Base-by-base conservation (phyloP, 2,113 vertebrate genomes). In the Hippoglossus stenolepis region DNA sequence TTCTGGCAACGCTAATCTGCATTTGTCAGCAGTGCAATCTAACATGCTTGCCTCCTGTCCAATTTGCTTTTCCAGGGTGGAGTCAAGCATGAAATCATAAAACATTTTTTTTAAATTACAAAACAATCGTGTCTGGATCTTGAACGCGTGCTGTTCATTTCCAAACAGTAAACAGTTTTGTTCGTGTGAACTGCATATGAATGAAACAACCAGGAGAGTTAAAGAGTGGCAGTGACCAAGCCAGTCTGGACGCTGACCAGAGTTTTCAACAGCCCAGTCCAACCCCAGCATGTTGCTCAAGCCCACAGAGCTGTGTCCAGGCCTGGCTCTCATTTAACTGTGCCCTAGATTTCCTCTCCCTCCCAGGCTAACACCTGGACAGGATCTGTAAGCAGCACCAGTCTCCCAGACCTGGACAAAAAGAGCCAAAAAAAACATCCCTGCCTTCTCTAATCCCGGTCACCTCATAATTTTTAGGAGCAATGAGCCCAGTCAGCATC, bases 331-430 rank as follows among this genome's bases (percentile, higher is more conserved):
- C 70, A 79, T 91, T 88, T 85, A 58, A 54, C 63, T 38, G 17
- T 74, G 53, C 58, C 79, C 70, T 45, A 74, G 45, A 78, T 74
- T 79, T 71, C 69, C 77, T 85, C 72, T 79, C 70, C 70, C 86
- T 89, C 51, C 75, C 58, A 72, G 90, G 76, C 86, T 54, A 83
- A 87, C 89, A 92, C 89, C 86, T 91, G 87, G 70, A 74, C 58
- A 84, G 71, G 73, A 91, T 92, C 80, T 80, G 75, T 61, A 58
- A 84, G 71, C 69, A 72, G 73, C 58, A 76, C 62, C 70, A 78
- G 35, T 26, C 62, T 54, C 68, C 65, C 58, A 70, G 69, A 49
- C 65, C 49, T 80, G 45, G 26, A 71, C 57, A 4, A 59, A 76
- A 78, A 81, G 87, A 77, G 5, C 43, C 43, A 12, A 45, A 1